These are phyloP conservation scores for Yasuhikotakia modesta DNA, from an alignment of 2,797 vertebrate genomes.

Conservation along the genomic window DNA sequence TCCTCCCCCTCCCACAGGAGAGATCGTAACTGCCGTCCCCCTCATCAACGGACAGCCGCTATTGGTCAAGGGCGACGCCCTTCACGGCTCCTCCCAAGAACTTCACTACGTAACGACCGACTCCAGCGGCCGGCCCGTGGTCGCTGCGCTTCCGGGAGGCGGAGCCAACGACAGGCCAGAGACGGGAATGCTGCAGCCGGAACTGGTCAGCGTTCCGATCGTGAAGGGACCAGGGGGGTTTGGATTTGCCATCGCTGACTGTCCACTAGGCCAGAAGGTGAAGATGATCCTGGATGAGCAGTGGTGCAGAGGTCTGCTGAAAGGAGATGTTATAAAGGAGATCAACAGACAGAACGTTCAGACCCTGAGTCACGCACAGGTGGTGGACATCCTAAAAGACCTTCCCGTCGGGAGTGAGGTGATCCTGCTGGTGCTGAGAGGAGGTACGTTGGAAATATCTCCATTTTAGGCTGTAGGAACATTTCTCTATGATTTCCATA, in stretches of 20 bases:
- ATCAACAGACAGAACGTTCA: conserved; percentile 95
- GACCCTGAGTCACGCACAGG: conserved; percentile 89
- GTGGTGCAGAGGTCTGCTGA: conserved; percentile 94
- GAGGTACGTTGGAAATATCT: conserved; percentile 79
- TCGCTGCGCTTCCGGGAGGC: conserved; percentile 69
- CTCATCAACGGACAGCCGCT: conserved; percentile 75
- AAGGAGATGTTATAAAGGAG: conserved; percentile 96
- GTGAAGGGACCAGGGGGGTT: conserved; percentile 95
- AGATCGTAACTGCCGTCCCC: conserved; percentile 72
- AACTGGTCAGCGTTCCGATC: conserved; percentile 88
- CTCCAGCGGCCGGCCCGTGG: conserved; percentile 70
- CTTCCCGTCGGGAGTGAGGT: conserved; percentile 92
- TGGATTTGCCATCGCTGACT: conserved; percentile 96
- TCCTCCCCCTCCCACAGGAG: conserved; percentile 65
- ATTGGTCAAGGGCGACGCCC: conserved; percentile 79
- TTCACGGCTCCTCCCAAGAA: conserved; percentile 79
- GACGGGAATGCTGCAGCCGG: conserved; percentile 84
- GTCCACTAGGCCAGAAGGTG: conserved; percentile 93
- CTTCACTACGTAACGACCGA: conserved; percentile 76
- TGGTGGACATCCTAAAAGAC: conserved; percentile 98
- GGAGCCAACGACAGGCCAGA: conserved; percentile 75
- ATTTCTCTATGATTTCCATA: too few relatives aligned
- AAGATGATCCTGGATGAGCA: conserved; percentile 98
- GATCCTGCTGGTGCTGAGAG: conserved; percentile 89
- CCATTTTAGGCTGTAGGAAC: not conserved